phyloP scores from a whole-genome alignment of 2,113 vertebrate genomes.

The Dryoscopus gambensis region DNA sequence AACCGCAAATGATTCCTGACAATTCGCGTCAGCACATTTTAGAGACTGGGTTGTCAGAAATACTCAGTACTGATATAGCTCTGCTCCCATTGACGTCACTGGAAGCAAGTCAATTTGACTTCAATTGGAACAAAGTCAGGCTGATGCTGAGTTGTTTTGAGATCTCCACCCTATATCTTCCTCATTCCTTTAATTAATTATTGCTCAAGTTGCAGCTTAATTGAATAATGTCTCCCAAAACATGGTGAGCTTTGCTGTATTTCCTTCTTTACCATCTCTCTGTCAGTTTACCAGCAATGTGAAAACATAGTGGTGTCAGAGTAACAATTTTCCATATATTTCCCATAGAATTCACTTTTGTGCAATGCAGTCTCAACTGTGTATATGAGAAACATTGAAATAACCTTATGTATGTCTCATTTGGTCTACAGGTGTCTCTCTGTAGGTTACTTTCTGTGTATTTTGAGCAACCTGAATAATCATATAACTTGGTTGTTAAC shows the following conservation, averaged over 20 bases:
- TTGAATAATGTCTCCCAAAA: slow-evolving; percentile 33
- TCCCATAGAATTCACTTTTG: background rate
- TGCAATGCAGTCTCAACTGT: background rate
- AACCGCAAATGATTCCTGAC: background rate
- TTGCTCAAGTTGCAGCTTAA: slow-evolving; percentile 44
- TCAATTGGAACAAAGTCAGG: slow-evolving; percentile 21
- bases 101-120: slow-evolving; percentile 32
- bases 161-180: slow-evolving; percentile 26
- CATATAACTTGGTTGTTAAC: background rate
- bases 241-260: background rate
- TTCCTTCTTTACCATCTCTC: background rate
- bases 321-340: background rate
- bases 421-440: background rate
- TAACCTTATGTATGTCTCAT: background rate
- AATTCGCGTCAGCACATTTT: background rate
- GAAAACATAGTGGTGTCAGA: background rate
- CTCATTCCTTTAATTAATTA: slow-evolving; percentile 36
- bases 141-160: slow-evolving; percentile 35
- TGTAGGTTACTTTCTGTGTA: background rate
- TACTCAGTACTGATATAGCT: background rate
- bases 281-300: background rate
- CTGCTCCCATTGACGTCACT: slow-evolving; percentile 5
- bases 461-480: background rate
- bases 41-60: background rate
- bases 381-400: background rate